phyloP scores from a whole-genome alignment of 2,113 vertebrate species.

The Triplophysa rosa region DNA sequence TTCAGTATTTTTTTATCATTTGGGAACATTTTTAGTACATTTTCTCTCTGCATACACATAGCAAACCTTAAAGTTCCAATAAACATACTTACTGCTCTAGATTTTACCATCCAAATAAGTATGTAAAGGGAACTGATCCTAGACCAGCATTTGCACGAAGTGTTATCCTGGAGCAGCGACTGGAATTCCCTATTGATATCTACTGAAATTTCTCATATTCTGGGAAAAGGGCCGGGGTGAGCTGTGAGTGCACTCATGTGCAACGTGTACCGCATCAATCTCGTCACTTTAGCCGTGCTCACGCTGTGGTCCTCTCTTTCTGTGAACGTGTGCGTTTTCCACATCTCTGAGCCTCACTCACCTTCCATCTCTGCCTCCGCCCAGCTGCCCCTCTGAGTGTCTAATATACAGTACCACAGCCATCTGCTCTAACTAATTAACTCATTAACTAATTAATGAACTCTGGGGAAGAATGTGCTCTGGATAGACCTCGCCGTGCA shows the following conservation, averaged over 20 bases:
- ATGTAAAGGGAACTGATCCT: no score
- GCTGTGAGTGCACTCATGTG: slow-evolving; percentile 10
- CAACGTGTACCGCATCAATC: background rate
- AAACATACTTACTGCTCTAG: no score
- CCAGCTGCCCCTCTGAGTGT: slow-evolving; percentile 55
- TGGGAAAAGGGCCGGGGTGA: slow-evolving; percentile 1
- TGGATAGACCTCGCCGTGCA: slow-evolving; percentile 55
- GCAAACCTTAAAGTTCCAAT: no score
- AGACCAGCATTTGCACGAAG: no score
- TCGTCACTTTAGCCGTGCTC: slow-evolving; percentile 31
- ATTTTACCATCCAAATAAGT: no score
- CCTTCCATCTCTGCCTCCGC: slow-evolving; percentile 65
- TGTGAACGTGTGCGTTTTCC: slow-evolving; percentile 24
- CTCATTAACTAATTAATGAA: slow-evolving; percentile 82
- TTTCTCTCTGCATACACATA: no score
- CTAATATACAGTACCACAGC: slow-evolving; percentile 68
- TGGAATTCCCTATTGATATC: no score
- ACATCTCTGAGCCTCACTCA: slow-evolving; percentile 55
- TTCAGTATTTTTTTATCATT: no score
- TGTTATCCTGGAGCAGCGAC: no score
- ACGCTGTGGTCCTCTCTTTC: slow-evolving; percentile 55
- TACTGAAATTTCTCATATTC: slow-evolving; percentile 8
- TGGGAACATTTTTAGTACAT: no score
- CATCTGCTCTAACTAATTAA: slow-evolving; percentile 81
- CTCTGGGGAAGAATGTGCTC: slow-evolving; percentile 70